A percentile compares a stretch with the other conserved stretches of the same genome.
Conservation (phyloP, 2,797 vertebrate genomes). For the Cheirogaleus major region DNA sequence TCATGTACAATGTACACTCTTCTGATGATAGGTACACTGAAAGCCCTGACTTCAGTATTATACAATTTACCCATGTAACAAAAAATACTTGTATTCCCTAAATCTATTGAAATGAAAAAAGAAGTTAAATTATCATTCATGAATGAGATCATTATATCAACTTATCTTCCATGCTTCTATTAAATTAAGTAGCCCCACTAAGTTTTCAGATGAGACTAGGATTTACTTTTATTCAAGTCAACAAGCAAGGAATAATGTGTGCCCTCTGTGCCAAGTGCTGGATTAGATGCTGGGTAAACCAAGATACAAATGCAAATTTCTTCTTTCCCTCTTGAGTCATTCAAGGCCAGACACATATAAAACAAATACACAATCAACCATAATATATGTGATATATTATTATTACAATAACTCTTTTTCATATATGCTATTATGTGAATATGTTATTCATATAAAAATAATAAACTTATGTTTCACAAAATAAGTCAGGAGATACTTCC, state of each 20-base stretch:
- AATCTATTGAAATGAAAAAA: background rate
- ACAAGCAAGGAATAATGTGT: background rate
- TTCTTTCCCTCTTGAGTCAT: background rate
- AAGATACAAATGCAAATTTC: background rate
- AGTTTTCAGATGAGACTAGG: conserved; percentile 6
- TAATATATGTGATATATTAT: background rate
- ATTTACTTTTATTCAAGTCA: conserved; percentile 6
- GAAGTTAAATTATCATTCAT: conserved; percentile 50
- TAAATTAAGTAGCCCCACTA: conserved; percentile 49
- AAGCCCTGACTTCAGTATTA: background rate
- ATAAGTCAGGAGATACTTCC: background rate
- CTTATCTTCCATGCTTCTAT: background rate
- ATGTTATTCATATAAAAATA: no score
- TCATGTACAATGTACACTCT: background rate
- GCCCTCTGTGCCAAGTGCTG: background rate
- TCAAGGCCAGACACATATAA: background rate
- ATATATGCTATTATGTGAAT: no score
- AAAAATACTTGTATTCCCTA: background rate
- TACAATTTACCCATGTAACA: background rate
- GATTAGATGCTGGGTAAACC: background rate
- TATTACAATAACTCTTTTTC: no score
- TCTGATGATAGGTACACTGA: background rate
- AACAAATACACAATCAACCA: background rate
- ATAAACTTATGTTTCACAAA: no score
- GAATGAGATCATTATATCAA: background rate